Percentiles rank a stretch among this genome's conserved stretches.
Conservation (phyloP, 1,140 invertebrate species). For the Drosophila kikkawai region DNA sequence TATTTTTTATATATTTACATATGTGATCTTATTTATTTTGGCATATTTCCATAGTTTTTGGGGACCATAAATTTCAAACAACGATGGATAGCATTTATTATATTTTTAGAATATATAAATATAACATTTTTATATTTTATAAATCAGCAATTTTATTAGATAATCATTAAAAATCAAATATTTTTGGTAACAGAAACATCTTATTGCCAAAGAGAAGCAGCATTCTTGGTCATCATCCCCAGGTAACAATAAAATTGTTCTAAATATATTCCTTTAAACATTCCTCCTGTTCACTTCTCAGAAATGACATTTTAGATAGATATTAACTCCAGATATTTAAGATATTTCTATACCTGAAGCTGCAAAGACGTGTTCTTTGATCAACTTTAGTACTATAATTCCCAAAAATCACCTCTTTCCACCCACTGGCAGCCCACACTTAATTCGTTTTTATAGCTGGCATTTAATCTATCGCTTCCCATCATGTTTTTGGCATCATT, state of each 20-base stretch:
- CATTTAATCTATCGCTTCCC: slow-evolving; percentile 56
- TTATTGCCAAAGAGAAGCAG: neutral
- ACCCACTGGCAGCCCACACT: slow-evolving; percentile 17
- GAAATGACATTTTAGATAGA: neutral
- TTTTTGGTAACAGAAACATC: neutral
- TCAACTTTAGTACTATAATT: slow-evolving; percentile 3
- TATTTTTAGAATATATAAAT: neutral
- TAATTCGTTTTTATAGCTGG: slow-evolving; percentile 40
- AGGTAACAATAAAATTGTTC: neutral
- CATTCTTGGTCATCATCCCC: neutral
- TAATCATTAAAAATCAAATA: neutral
- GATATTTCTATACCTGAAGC: slow-evolving; percentile 13
- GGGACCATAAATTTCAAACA: neutral
- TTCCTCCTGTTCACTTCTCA: slow-evolving; percentile 2
- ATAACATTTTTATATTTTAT: neutral
- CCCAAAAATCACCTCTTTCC: neutral
- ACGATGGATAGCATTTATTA: no score
- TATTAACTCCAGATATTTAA: slow-evolving; percentile 14
- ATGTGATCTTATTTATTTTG: neutral
- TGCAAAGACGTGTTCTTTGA: slow-evolving; percentile 8
- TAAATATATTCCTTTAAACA: neutral
- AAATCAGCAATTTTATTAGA: neutral
- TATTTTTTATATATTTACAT: neutral
- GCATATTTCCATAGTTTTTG: neutral
- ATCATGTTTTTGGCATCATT: slow-evolving; percentile 61